Conservation (phyloP, 2,113 vertebrate genomes). For the Globicephala melas region DNA sequence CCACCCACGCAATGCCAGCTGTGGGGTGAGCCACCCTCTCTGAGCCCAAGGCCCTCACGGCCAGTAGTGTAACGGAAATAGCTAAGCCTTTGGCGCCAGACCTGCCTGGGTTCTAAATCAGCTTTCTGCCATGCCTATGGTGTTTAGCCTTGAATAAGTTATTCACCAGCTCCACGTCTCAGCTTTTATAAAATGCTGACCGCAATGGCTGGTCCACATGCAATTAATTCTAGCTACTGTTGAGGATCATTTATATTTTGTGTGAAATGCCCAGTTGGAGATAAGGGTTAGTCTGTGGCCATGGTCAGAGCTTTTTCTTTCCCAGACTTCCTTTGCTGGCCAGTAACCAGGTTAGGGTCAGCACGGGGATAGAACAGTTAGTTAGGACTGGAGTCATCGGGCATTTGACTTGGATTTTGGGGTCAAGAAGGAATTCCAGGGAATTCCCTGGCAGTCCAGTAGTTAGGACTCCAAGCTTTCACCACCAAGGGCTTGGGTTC, state of each 20-base stretch:
- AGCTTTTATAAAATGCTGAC: slow-evolving; percentile 46
- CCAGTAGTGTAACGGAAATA: neutral
- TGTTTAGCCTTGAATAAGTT: slow-evolving; percentile 49
- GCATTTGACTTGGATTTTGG: neutral
- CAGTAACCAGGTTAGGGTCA: neutral
- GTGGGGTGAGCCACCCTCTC: neutral
- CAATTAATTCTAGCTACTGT: slow-evolving; percentile 32
- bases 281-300: neutral
- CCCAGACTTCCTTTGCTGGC: neutral
- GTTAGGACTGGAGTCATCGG: neutral
- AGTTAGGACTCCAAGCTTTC: too few relatives aligned
- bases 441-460: too few relatives aligned
- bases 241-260: slow-evolving; percentile 33
- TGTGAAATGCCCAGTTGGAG: neutral
- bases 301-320: neutral
- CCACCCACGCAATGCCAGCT: rapidly evolving
- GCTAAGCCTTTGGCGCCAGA: neutral
- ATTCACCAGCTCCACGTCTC: slow-evolving; percentile 5
- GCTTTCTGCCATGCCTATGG: neutral
- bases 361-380: neutral
- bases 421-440: neutral
- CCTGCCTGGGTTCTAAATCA: neutral
- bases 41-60: neutral
- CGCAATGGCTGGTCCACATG: neutral
- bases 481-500: too few relatives aligned